Conservation (phyloP, 2,113 vertebrate genomes). For the Pungitius pungitius region DNA sequence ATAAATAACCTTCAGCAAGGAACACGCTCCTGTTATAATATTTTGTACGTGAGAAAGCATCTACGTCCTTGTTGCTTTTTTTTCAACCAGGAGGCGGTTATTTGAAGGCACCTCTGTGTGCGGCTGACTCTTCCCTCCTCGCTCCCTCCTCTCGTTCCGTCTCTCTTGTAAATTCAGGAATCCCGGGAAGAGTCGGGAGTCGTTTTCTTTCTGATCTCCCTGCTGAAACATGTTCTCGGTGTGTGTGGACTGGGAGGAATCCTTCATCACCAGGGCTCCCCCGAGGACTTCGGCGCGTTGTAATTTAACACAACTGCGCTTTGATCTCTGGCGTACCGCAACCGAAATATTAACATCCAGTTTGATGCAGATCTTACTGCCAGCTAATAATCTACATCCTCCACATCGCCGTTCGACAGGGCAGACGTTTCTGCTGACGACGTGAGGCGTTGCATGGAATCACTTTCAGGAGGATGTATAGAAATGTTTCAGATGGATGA, state of each 20-base stretch:
- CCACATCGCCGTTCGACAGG: neutral
- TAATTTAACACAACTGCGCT: slow-evolving; percentile 2
- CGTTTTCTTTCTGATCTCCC: neutral
- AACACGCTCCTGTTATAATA: neutral
- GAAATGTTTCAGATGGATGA: neutral
- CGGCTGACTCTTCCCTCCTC: neutral
- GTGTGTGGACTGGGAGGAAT: slow-evolving; percentile 3
- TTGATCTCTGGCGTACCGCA: slow-evolving; percentile 31
- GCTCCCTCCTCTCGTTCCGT: neutral
- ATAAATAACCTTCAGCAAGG: neutral
- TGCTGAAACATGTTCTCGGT: neutral
- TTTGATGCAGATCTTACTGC: neutral
- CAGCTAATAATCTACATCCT: neutral
- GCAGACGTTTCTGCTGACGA: slow-evolving; percentile 9
- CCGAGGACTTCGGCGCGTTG: neutral
- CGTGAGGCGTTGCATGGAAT: slow-evolving; percentile 16
- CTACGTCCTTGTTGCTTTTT: neutral
- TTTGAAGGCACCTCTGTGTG: neutral
- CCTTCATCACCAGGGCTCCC: neutral
- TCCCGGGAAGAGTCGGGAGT: neutral
- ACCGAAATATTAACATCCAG: slow-evolving; percentile 21
- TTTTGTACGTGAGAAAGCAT: neutral
- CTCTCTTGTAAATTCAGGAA: slow-evolving; percentile 1
- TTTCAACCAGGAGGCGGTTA: neutral
- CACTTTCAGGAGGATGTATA: neutral